Evolutionary conservation across 2,113 vertebrate species (phyloP).

Genomic region (Corythornis madagascariensis): DNA sequence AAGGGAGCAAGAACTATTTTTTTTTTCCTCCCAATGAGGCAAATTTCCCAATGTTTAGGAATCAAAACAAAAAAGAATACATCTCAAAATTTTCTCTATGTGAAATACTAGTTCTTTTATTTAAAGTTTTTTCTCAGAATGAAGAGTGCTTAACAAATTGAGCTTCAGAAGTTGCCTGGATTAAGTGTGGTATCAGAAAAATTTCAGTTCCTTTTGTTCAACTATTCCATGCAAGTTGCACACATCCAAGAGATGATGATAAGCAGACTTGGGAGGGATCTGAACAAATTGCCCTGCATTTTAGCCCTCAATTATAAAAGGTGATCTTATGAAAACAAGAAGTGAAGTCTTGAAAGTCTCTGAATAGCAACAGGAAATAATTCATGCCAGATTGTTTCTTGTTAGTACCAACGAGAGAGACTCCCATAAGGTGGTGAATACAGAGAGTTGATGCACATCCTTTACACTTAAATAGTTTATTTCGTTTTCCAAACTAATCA

Average conservation of each 20-base stretch:
- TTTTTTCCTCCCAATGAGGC: not conserved
- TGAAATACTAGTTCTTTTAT: not conserved
- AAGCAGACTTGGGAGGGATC: slow-evolving; percentile 51
- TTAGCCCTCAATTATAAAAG: slow-evolving; percentile 63
- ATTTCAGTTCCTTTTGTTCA: not conserved
- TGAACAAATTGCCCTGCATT: slow-evolving; percentile 60
- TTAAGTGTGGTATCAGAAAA: not conserved
- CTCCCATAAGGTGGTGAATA: not conserved
- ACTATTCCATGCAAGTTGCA: not conserved
- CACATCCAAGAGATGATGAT: slow-evolving; percentile 30
- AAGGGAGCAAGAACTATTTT: not conserved
- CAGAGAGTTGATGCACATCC: not conserved
- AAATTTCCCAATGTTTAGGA: not conserved
- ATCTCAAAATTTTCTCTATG: not conserved
- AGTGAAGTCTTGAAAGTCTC: slow-evolving; percentile 38
- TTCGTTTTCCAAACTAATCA: not conserved
- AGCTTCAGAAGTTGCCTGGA: not conserved
- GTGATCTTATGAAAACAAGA: slow-evolving; percentile 68
- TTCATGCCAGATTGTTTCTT: slow-evolving; percentile 53
- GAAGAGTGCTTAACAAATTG: not conserved
- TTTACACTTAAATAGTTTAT: not conserved
- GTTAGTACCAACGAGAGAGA: not conserved
- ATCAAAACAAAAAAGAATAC: fast-evolving
- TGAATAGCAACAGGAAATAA: slow-evolving; percentile 45
- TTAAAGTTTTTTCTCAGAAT: not conserved